Conservation (phyloP, 2,113 vertebrate species). For the Aviceda subcristata region DNA sequence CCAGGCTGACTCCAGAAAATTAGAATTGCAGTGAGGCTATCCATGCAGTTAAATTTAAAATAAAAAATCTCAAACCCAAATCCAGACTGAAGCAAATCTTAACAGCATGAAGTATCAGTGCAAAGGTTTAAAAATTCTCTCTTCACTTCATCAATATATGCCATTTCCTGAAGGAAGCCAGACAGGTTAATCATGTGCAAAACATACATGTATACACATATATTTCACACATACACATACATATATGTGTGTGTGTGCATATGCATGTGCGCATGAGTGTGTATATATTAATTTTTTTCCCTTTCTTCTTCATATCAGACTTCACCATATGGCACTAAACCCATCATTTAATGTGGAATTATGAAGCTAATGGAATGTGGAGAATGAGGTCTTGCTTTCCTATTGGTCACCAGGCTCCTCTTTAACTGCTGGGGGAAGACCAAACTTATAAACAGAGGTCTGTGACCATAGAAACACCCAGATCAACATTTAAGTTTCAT, state of each 20-base stretch:
- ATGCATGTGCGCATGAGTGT: neutral
- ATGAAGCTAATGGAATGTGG: constrained; percentile 45
- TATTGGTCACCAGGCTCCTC: constrained; percentile 21
- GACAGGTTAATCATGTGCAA: neutral
- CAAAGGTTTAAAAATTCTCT: neutral
- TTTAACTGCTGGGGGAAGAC: constrained; percentile 15
- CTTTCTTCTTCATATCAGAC: constrained; percentile 12
- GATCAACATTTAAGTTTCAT: neutral
- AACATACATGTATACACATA: neutral
- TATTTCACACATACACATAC: neutral
- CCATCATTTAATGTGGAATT: constrained; percentile 50
- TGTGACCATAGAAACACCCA: constrained; percentile 54
- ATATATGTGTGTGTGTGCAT: neutral
- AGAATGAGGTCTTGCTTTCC: constrained; percentile 45
- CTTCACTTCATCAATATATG: neutral
- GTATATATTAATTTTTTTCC: neutral
- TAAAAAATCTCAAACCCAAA: neutral
- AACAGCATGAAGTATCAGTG: neutral
- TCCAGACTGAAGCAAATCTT: neutral
- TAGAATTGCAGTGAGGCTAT: constrained; percentile 26
- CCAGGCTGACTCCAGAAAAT: constrained; percentile 57
- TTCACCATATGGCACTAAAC: neutral
- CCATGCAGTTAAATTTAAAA: neutral
- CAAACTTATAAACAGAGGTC: constrained; percentile 40
- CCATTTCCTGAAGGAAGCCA: neutral